Conservation (phyloP, 2,888 invertebrate genomes). For the Chalcis sispes region DNA sequence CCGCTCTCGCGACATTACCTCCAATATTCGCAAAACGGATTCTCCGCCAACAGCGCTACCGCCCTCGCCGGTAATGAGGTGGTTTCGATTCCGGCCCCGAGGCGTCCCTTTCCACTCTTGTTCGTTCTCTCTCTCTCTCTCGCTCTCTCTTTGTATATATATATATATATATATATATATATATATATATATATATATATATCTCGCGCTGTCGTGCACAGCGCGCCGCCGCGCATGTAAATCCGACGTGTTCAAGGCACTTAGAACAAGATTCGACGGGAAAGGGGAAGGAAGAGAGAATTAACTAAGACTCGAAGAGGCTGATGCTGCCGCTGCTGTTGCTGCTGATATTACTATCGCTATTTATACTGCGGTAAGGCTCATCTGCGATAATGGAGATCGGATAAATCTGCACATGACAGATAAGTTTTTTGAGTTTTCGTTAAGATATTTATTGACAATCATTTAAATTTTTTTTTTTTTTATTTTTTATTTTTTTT, state of each 20-base stretch:
- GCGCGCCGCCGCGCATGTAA: slow-evolving; percentile 35
- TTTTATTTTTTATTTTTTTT: too few species aligned
- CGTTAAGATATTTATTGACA: too few species aligned
- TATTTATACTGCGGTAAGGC: too few species aligned
- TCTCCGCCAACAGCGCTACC: slow-evolving; percentile 64
- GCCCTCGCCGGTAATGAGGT: slow-evolving; percentile 71
- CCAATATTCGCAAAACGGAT: slow-evolving; percentile 76
- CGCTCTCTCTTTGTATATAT: too few species aligned
- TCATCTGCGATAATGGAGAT: neutral
- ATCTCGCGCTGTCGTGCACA: neutral
- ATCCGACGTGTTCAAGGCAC: slow-evolving; percentile 46
- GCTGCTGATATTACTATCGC: too few species aligned
- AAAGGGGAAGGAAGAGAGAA: neutral
- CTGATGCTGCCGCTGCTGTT: neutral
- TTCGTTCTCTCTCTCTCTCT: slow-evolving; percentile 18
- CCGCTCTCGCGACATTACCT: slow-evolving; percentile 75
- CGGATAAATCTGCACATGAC: neutral
- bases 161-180: too few species aligned
- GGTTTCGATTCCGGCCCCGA: slow-evolving; percentile 75
- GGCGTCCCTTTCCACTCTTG: slow-evolving; percentile 64
- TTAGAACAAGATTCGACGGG: slow-evolving; percentile 46
- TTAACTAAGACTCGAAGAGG: slow-evolving; percentile 23
- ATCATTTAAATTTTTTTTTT: too few species aligned
- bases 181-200: too few species aligned
- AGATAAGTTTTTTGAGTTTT: too few species aligned